Conservation (phyloP, 2,888 invertebrate species). For the Tiphia femorata region DNA sequence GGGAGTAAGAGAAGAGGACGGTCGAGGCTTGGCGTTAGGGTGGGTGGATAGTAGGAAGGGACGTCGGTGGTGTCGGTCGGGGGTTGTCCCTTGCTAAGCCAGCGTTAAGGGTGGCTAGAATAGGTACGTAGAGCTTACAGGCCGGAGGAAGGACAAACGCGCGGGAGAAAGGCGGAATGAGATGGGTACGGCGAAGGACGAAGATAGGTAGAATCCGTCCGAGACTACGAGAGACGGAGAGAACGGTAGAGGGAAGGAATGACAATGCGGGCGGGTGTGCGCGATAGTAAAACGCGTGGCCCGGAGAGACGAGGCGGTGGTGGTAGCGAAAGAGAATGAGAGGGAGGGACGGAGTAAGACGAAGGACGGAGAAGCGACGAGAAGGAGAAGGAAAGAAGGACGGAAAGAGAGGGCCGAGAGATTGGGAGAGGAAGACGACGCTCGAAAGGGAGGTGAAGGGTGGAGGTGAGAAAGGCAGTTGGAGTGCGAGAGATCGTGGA, state of each 20-base stretch:
- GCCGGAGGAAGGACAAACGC: slow-evolving; percentile 47
- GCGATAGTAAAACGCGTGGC: slow-evolving; percentile 28
- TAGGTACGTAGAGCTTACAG: slow-evolving; percentile 55
- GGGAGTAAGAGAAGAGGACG: slow-evolving; percentile 9
- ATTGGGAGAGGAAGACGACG: slow-evolving; percentile 22
- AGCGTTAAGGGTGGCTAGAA: slow-evolving; percentile 63
- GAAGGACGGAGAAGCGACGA: slow-evolving; percentile 13
- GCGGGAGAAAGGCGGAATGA: slow-evolving; percentile 36
- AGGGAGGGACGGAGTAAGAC: background rate
- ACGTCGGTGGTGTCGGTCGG: slow-evolving; percentile 38
- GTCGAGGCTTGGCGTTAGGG: slow-evolving; percentile 6
- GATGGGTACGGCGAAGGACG: slow-evolving; percentile 35
- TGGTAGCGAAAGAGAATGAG: background rate
- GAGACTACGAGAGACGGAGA: background rate
- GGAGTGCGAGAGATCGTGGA: slow-evolving; percentile 10
- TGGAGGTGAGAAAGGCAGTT: slow-evolving; percentile 30
- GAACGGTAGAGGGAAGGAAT: background rate
- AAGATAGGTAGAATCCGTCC: no score
- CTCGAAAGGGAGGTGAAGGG: slow-evolving; percentile 30
- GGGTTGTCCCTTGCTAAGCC: slow-evolving; percentile 63
- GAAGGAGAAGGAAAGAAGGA: slow-evolving; percentile 18
- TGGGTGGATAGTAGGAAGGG: slow-evolving; percentile 16
- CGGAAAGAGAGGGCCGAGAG: slow-evolving; percentile 25
- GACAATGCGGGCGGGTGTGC: no score
- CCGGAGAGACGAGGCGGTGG: slow-evolving; percentile 16